A percentile compares a stretch with the other conserved stretches of the same genome.
phyloP scores from a whole-genome alignment of 1,140 invertebrate genomes.

The Apocrypta bakeri region DNA sequence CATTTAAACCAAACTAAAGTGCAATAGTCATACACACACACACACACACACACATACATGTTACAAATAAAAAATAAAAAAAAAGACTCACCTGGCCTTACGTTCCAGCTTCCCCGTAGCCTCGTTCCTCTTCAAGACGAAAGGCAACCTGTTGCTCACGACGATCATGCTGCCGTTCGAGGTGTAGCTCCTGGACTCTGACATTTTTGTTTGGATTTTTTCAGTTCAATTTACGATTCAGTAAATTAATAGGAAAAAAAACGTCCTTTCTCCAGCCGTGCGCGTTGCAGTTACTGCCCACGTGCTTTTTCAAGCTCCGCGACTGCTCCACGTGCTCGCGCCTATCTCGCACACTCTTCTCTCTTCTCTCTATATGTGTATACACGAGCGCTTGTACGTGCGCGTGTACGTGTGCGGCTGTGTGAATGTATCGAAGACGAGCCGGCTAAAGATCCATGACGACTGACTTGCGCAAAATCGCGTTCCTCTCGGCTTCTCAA shows the following conservation, averaged over 20 bases:
- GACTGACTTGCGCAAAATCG: background rate
- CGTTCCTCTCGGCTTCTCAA: background rate
- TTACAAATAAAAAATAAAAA: background rate
- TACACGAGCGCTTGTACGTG: too few species aligned
- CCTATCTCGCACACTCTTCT: conserved; percentile 22
- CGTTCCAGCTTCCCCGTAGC: conserved; percentile 82
- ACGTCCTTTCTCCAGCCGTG: conserved; percentile 33
- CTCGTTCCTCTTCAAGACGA: conserved; percentile 86
- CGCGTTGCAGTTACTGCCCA: background rate
- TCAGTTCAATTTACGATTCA: background rate
- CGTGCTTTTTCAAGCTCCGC: conserved; percentile 16
- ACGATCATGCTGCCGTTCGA: conserved; percentile 87
- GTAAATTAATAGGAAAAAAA: background rate
- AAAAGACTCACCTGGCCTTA: conserved; percentile 84
- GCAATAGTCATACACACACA: too few species aligned
- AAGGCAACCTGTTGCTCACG: conserved; percentile 91
- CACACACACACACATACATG: too few species aligned
- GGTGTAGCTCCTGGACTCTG: conserved; percentile 68
- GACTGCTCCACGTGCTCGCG: conserved; percentile 16
- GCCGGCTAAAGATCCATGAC: conserved; percentile 41
- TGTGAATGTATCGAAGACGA: background rate
- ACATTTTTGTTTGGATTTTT: conserved; percentile 56
- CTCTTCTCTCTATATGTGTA: background rate
- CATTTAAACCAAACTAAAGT: too few species aligned
- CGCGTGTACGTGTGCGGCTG: too few species aligned